A percentile compares a stretch with the other conserved stretches of the same genome.
phyloP scores from a whole-genome alignment of 2,888 invertebrate genomes.

The Odontocolon sp. region DNA sequence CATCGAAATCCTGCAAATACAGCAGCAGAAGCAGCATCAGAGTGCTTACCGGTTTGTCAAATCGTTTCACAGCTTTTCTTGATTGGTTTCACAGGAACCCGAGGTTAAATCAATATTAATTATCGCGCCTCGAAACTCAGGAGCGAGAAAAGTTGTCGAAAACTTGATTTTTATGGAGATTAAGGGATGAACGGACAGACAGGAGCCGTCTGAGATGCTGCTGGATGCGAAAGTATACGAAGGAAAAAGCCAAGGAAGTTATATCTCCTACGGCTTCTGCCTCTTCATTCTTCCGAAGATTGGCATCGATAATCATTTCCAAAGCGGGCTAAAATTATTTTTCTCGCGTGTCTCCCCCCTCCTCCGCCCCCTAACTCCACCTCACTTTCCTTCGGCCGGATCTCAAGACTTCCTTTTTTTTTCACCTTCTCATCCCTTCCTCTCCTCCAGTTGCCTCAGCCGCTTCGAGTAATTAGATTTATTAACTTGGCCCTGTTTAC shows the following conservation, averaged over 20 bases:
- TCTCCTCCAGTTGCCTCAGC: constrained; percentile 39
- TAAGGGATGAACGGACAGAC: constrained; percentile 26
- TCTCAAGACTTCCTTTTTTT: constrained; percentile 26
- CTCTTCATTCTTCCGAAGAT: constrained; percentile 49
- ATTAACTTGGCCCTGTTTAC: constrained; percentile 75
- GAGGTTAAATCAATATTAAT: constrained; percentile 50
- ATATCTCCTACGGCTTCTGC: background rate
- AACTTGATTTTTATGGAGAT: constrained; percentile 54
- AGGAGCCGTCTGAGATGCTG: background rate
- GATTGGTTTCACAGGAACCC: background rate
- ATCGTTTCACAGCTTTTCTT: constrained; percentile 4
- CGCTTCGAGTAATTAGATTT: constrained; percentile 73
- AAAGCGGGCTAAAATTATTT: constrained; percentile 68
- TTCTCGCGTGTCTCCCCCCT: constrained; percentile 58
- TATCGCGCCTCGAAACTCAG: constrained; percentile 20
- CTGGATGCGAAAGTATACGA: constrained; percentile 38
- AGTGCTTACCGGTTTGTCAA: background rate
- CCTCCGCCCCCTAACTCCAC: constrained; percentile 7
- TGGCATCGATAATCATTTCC: constrained; percentile 64
- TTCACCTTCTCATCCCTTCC: constrained; percentile 14
- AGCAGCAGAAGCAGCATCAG: background rate
- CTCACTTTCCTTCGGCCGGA: constrained; percentile 8
- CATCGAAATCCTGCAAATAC: background rate
- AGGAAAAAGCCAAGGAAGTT: background rate
- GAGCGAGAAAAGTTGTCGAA: constrained; percentile 43